These are phyloP conservation scores for Actinostola sp. DNA, from an alignment of 92 coral and sea anemone species.

Conservation along the genomic window DNA sequence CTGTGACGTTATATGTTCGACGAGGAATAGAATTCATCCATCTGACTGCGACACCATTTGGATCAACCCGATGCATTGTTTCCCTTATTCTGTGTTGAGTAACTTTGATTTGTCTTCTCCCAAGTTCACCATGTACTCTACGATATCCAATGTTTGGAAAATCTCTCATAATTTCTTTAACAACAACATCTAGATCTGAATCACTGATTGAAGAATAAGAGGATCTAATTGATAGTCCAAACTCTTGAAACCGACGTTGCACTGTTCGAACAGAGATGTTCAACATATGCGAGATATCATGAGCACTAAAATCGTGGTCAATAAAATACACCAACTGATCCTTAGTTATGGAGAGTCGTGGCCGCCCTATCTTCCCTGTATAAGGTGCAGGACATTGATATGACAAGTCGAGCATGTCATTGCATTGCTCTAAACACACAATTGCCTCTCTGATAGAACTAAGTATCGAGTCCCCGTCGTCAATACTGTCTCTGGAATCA, in stretches of 20 bases:
- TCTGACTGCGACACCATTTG: slow-evolving; percentile 33
- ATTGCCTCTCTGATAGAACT: slow-evolving; percentile 21
- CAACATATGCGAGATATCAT: slow-evolving; percentile 33
- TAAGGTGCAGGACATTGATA: slow-evolving; percentile 32
- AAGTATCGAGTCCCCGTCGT: background rate
- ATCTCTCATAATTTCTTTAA: slow-evolving; percentile 17
- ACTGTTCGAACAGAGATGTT: slow-evolving; percentile 38
- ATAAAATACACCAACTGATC: slow-evolving; percentile 34
- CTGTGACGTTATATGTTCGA: slow-evolving; percentile 31
- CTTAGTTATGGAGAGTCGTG: slow-evolving; percentile 4
- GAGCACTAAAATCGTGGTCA: slow-evolving; percentile 29
- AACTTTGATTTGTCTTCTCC: slow-evolving; percentile 17
- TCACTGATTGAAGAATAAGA: slow-evolving; percentile 26
- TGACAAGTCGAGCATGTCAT: slow-evolving; percentile 6
- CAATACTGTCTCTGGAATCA: background rate
- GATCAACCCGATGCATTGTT: slow-evolving; percentile 36
- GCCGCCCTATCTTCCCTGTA: no score
- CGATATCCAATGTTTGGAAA: slow-evolving; percentile 45
- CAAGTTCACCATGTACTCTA: slow-evolving; percentile 22
- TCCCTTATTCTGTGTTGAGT: slow-evolving; percentile 34
- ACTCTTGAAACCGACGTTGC: slow-evolving; percentile 36
- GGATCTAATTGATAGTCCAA: slow-evolving; percentile 20
- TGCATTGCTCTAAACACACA: slow-evolving; percentile 19
- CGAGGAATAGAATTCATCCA: slow-evolving; percentile 39
- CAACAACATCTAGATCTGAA: slow-evolving; percentile 16